Conservation (phyloP, 2,113 vertebrate species). For the Chaenocephalus aceratus region DNA sequence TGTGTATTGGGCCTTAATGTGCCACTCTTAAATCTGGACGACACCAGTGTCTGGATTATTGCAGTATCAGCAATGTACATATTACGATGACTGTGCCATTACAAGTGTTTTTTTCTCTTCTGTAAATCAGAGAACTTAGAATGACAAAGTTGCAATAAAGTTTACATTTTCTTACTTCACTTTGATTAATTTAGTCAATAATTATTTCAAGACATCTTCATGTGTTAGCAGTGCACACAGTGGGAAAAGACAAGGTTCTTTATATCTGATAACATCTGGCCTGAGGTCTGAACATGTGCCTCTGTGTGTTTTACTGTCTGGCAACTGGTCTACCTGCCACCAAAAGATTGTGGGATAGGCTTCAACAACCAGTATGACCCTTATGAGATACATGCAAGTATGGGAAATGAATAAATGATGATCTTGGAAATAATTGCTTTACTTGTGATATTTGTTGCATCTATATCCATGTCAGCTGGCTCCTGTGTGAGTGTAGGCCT, state of each 20-base stretch:
- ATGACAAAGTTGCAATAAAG: conserved; percentile 84
- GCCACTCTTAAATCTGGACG: conserved; percentile 68
- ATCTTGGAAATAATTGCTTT: not conserved
- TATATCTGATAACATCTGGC: not conserved
- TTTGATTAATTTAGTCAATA: conserved; percentile 13
- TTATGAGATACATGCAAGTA: not conserved
- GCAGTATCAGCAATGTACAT: conserved; percentile 75
- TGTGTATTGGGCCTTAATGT: conserved; percentile 59
- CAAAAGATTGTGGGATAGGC: not conserved
- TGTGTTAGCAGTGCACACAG: not conserved
- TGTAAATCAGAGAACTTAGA: conserved; percentile 81
- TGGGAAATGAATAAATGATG: not conserved
- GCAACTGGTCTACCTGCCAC: too few relatives aligned
- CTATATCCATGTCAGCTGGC: not conserved
- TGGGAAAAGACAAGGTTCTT: not conserved
- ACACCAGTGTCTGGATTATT: conserved; percentile 66
- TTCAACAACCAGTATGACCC: not conserved
- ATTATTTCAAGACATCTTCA: not conserved
- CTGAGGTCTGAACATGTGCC: not conserved
- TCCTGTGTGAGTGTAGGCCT: not conserved
- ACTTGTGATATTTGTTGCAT: not conserved
- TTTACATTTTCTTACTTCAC: conserved; percentile 86
- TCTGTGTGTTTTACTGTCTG: not conserved
- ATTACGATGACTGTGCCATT: conserved; percentile 82
- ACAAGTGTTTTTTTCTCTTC: conserved; percentile 76